These are phyloP conservation scores for Hydrocynus forskahlii DNA, from an alignment of 2,797 vertebrate species.

Conservation along the genomic window DNA sequence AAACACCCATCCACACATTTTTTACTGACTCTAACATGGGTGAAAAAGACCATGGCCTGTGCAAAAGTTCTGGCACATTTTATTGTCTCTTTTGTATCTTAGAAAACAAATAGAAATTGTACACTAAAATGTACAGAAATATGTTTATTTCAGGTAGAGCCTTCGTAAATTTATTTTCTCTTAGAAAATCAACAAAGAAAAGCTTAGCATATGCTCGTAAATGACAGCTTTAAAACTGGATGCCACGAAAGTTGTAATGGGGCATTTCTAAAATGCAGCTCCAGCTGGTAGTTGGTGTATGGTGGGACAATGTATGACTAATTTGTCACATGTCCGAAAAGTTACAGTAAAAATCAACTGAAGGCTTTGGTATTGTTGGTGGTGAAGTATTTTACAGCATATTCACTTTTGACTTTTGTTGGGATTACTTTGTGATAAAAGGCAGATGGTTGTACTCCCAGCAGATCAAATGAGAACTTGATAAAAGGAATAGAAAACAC, in stretches of 20 bases:
- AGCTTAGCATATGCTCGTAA: too few relatives aligned
- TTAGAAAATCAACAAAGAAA: too few relatives aligned
- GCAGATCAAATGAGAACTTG: background rate
- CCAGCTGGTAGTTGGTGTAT: background rate
- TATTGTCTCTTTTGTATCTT: too few relatives aligned
- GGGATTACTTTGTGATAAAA: background rate
- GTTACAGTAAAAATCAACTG: background rate
- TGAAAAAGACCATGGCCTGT: too few relatives aligned
- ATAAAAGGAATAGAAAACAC: conserved; percentile 9
- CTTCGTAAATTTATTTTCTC: too few relatives aligned
- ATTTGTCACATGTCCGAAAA: too few relatives aligned
- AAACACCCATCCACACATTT: too few relatives aligned
- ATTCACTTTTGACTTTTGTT: background rate
- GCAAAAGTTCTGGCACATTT: too few relatives aligned
- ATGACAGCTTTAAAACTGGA: background rate
- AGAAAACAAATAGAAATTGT: too few relatives aligned
- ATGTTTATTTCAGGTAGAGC: too few relatives aligned
- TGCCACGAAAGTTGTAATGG: background rate
- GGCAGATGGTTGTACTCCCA: background rate
- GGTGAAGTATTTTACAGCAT: background rate
- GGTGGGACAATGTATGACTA: background rate
- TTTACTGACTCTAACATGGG: too few relatives aligned
- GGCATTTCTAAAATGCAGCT: background rate
- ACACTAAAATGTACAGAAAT: too few relatives aligned
- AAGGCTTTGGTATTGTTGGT: background rate